These are phyloP conservation scores for Marisa cornuarietis DNA, from an alignment of 1,140 invertebrate genomes.

Conservation along the genomic window DNA sequence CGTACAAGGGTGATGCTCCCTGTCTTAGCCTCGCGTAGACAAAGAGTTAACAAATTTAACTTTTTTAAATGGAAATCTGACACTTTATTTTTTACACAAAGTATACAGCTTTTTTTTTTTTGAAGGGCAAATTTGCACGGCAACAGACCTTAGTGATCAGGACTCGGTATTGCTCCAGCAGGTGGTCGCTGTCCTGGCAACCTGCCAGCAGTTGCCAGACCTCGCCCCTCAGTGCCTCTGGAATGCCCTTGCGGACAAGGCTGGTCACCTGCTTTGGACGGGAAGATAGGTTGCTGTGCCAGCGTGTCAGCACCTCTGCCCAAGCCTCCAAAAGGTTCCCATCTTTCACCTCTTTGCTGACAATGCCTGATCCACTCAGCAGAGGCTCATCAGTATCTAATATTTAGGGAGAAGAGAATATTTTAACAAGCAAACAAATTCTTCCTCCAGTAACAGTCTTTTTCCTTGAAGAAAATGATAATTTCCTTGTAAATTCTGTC, in stretches of 20 bases:
- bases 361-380: conserved; percentile 93
- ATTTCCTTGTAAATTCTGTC: background rate
- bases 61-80: too few relatives aligned
- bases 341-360: conserved; percentile 95
- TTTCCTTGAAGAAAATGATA: background rate
- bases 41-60: too few relatives aligned
- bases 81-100: too few relatives aligned
- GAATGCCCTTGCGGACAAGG: conserved; percentile 77
- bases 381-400: conserved; percentile 91
- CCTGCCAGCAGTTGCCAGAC: conserved; percentile 96
- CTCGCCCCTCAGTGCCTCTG: conserved; percentile 94
- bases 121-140: too few relatives aligned
- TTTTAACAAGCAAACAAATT: background rate
- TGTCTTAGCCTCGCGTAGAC: too few relatives aligned
- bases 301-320: conserved; percentile 88
- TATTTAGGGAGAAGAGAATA: conserved; percentile 9
- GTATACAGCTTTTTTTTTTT: too few relatives aligned
- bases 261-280: conserved; percentile 59
- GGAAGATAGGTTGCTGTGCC: conserved; percentile 68
- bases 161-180: conserved; percentile 90
- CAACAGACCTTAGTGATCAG: conserved; percentile 85
- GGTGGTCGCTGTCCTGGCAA: conserved; percentile 84
- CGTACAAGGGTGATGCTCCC: too few relatives aligned
- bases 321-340: conserved; percentile 92
- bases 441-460: background rate